Evolutionary conservation across 2,113 vertebrate species (phyloP), one percentile per base, ranked within the genome.

Genomic region (Dermatemys mawii): DNA sequence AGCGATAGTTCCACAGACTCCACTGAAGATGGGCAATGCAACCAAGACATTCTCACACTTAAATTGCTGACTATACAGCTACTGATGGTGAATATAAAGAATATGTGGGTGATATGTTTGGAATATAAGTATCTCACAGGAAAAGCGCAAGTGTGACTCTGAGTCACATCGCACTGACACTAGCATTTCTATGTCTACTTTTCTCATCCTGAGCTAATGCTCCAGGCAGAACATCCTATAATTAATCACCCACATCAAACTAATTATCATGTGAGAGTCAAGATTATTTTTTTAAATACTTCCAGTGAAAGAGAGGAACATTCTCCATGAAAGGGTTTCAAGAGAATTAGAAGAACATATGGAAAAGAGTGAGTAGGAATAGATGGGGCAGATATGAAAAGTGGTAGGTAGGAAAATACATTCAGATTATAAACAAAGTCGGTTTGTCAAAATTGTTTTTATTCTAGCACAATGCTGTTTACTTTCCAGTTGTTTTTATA

Each of bases 231-330:
- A 19, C 79, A 90, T 92, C 86, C 78, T 78, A 10, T 26, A 22
- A 87, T 94, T 95, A 94, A 54, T 95, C 93, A 95, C 63, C 54
- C 86, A 80, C 90, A 87, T 84, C 80, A 88, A 94, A 81, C 38
- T 79, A 86, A 89, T 93, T 88, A 55, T 46, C 2, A 1, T 38
- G 79, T 24, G n/a, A 78, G 54, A 51, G 8, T 86, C 76, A 93
- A 89, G n/a, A 90, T 67, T 85, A 91, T 70, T 89, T 89, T 95
- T 96, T 83, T 73, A 44, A 89, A 57, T 46, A 14, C 88, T 92
- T 95, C n/a, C 84, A 91, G 50, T 92, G 81, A 81, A 95, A 63
- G 8, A 67, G 82, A 27, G 57, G 29, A 60, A 63, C 88, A 8
- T 92, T 83, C 83, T 76, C 70, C 85, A 51, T 81, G 14, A 0